These are phyloP conservation scores for Leptinotarsa rubiginosa DNA, from an alignment of 2,888 invertebrate genomes.

Conservation along the genomic window DNA sequence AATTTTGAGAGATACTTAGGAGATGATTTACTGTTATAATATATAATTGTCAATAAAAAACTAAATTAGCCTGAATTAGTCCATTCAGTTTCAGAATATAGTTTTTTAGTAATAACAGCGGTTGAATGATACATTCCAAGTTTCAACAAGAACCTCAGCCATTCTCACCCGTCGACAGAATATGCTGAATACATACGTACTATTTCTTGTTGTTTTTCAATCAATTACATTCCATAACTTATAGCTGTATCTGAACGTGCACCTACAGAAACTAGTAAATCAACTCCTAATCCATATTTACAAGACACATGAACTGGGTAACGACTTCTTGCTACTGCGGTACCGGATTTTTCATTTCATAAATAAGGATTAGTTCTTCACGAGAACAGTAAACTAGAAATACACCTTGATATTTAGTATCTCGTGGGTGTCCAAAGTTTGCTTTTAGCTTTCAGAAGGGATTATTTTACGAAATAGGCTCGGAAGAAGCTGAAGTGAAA, in stretches of 20 bases:
- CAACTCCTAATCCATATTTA: constrained; percentile 55
- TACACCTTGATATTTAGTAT: constrained; percentile 29
- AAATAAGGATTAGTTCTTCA: constrained; percentile 36
- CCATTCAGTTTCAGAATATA: too few relatives aligned
- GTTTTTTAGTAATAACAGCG: too few relatives aligned
- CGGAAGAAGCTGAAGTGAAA: neutral
- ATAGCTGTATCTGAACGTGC: constrained; percentile 23
- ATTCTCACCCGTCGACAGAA: too few relatives aligned
- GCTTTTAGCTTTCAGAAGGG: neutral
- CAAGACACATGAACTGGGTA: constrained; percentile 50
- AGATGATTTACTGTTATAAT: too few relatives aligned
- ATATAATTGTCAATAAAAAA: too few relatives aligned
- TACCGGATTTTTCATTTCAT: constrained; percentile 33
- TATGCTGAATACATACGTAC: neutral
- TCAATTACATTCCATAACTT: constrained; percentile 23
- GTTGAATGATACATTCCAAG: too few relatives aligned
- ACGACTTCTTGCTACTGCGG: constrained; percentile 47
- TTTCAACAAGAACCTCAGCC: too few relatives aligned
- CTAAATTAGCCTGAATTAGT: too few relatives aligned
- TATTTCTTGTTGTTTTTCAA: constrained; percentile 20
- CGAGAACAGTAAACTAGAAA: constrained; percentile 22
- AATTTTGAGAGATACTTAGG: too few relatives aligned
- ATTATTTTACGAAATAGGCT: neutral
- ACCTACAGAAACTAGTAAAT: constrained; percentile 45
- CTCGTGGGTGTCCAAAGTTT: constrained; percentile 28